phyloP scores from a whole-genome alignment of 30 jellyfish, hydroid and myxozoan genomes.

The Calvadosia cruxmelitensis region DNA sequence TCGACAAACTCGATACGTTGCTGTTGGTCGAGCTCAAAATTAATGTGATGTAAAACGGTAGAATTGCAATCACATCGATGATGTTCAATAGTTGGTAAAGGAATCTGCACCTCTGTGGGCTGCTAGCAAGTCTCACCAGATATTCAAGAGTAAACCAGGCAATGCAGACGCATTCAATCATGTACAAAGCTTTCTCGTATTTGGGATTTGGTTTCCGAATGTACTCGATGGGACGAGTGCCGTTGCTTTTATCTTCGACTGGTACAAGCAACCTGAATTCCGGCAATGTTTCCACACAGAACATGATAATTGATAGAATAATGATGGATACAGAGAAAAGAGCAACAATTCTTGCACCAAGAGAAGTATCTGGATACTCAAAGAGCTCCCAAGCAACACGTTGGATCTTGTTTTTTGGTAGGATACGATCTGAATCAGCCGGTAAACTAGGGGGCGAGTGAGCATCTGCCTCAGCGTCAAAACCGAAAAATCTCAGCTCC shows the following conservation, averaged over 20 bases:
- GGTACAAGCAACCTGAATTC: constrained; percentile 27
- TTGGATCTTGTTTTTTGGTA: constrained; percentile 50
- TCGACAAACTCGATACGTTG: constrained; percentile 73
- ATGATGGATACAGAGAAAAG: constrained; percentile 73
- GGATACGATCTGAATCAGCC: constrained; percentile 27
- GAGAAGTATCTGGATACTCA: constrained; percentile 85
- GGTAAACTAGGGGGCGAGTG: constrained; percentile 34
- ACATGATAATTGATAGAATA: constrained; percentile 69
- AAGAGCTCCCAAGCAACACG: constrained; percentile 63
- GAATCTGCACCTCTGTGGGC: constrained; percentile 51
- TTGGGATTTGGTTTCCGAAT: constrained; percentile 8
- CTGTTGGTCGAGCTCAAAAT: constrained; percentile 45
- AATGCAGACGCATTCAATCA: constrained; percentile 55
- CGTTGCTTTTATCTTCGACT: neutral
- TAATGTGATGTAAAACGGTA: constrained; percentile 79
- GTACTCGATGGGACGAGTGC: neutral
- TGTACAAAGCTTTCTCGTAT: constrained; percentile 38
- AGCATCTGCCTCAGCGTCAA: constrained; percentile 77
- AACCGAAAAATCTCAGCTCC: constrained; percentile 86
- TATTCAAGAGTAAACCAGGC: constrained; percentile 87
- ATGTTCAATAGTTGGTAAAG: constrained; percentile 68
- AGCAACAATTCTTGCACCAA: constrained; percentile 60
- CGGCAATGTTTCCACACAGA: constrained; percentile 89
- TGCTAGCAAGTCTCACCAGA: constrained; percentile 44
- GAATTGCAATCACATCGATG: constrained; percentile 77